Percentiles rank a stretch among this genome's conserved stretches.
phyloP scores from a whole-genome alignment of 2,113 vertebrate species.

The Tupaia tana region DNA sequence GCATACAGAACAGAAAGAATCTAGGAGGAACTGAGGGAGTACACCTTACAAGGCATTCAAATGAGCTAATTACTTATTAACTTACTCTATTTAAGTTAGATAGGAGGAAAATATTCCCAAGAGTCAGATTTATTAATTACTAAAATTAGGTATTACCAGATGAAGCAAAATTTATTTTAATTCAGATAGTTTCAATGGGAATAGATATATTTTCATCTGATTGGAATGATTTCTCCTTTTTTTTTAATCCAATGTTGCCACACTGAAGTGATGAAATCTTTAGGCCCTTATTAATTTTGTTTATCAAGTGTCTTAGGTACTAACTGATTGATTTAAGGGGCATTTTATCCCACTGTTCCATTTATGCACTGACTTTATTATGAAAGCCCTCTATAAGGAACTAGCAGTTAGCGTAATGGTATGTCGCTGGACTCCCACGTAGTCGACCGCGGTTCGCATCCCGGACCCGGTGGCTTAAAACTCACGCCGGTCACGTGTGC shows the following conservation, averaged over 20 bases:
- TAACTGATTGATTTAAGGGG: not conserved
- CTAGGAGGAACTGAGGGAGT: conserved; percentile 22
- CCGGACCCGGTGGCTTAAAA: no score
- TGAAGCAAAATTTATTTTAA: conserved; percentile 72
- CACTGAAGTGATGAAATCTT: conserved; percentile 21
- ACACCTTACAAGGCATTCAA: conserved; percentile 45
- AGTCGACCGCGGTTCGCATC: no score
- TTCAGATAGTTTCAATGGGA: conserved; percentile 59
- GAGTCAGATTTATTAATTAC: conserved; percentile 73
- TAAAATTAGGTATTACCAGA: conserved; percentile 75
- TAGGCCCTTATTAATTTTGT: conserved; percentile 36
- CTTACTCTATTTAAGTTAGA: conserved; percentile 52
- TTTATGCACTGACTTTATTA: not conserved
- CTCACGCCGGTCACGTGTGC: no score
- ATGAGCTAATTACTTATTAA: conserved; percentile 67
- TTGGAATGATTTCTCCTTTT: conserved; percentile 44
- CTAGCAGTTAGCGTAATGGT: no score
- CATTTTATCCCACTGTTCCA: not conserved
- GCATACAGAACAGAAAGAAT: conserved; percentile 24
- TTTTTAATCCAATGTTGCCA: conserved; percentile 10
- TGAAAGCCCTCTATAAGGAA: not conserved
- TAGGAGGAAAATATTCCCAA: conserved; percentile 52
- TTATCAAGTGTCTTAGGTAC: not conserved
- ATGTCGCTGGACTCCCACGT: no score
- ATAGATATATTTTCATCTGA: conserved; percentile 31